Base-by-base conservation (phyloP, 2,888 invertebrate genomes). In the Troides helena region DNA sequence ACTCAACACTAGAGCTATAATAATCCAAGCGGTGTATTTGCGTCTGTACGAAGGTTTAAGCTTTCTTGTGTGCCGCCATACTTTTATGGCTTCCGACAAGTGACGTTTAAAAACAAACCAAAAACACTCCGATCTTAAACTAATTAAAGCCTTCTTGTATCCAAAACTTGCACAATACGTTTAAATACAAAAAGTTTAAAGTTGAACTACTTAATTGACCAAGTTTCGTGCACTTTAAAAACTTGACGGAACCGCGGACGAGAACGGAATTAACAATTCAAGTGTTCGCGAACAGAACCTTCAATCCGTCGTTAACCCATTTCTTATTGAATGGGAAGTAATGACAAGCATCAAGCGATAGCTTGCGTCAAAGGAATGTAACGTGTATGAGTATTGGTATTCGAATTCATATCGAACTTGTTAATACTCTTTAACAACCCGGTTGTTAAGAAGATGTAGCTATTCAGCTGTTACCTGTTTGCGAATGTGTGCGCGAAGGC, bases 191-290 rank as follows among this genome's bases (percentile, higher is more conserved):
- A 73, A 84, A 83, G 78, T 85, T 83, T 70, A 73, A 73, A 75
- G 78, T 73, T 73, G 75, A 81, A 82, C 84, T 85, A 87, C 71
- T 73, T 78, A 79, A 89, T 90, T 88, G 86, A 85, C 79, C 78
- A 87, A 87, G 82, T 89, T 89, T 79, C 78, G 78, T 77, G 79
- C 81, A 81, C 83, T 87, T 84, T 79, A 82, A 85, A 86, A 86
- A 83, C 80, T 82, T 64, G 80, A 77, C 81, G 79, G 81, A 80
- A 80, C 81, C 80, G 80, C 79, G 75, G 78, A 75, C 74, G 74
- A 75, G 75, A 77, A 74, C 74, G 76, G 79, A 82, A 80, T 77
- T 71, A 72, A 74, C 74, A 72, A 73, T 75, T 75, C 62, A 64
- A 23, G 39, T 23, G 21, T 50, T 21, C 39, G 53, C 50, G 36